Evolutionary conservation across 2,113 vertebrate species (phyloP).

Genomic region (Oxyruncus cristatus): DNA sequence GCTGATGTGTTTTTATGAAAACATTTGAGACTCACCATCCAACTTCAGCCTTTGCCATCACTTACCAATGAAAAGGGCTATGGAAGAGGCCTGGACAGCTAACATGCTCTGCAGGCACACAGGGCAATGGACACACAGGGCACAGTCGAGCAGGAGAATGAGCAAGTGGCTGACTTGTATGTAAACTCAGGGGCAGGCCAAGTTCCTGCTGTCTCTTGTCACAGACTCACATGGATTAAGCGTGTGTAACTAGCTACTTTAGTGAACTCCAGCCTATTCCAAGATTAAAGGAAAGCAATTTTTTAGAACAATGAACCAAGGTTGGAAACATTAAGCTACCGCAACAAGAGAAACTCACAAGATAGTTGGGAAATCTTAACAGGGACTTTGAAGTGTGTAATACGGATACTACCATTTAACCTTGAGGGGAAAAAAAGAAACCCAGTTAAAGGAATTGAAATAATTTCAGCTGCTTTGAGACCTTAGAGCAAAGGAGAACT

Average conservation of each 20-base stretch:
- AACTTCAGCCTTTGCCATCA: not conserved
- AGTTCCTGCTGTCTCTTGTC: not conserved
- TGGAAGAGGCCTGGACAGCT: not conserved
- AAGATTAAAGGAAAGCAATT: not conserved
- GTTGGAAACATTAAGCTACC: not conserved
- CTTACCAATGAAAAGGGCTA: not conserved
- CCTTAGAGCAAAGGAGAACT: not conserved
- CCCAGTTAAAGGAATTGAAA: not conserved
- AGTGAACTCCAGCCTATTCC: not conserved
- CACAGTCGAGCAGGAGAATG: accelerated
- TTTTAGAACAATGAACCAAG: not conserved
- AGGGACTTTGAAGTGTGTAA: not conserved
- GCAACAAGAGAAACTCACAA: not conserved
- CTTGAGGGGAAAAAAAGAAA: not conserved
- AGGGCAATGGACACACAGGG: not conserved
- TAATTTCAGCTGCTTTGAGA: not conserved
- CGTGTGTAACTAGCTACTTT: not conserved
- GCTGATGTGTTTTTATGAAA: not conserved
- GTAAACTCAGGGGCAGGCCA: not conserved
- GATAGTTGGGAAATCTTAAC: not conserved
- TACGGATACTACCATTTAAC: not conserved
- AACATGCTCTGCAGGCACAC: not conserved
- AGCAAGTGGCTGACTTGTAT: accelerated
- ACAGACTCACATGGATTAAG: not conserved
- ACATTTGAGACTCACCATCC: not conserved